Evolutionary conservation across 2,888 invertebrate genomes (phyloP).

Genomic region (Andrena marginata): DNA sequence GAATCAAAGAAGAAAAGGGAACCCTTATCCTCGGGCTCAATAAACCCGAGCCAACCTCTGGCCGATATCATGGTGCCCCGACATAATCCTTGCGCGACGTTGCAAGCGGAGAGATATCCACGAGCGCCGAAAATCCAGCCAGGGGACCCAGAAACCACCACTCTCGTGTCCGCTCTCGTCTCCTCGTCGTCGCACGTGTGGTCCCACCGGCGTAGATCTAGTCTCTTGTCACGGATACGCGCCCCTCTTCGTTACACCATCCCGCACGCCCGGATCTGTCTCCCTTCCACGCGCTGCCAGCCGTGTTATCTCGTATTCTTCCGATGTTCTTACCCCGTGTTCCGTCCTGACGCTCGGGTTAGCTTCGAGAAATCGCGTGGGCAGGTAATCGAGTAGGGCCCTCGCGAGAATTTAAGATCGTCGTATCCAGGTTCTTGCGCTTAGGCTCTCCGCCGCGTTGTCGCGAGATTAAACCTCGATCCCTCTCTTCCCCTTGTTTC

Average conservation of each 20-base stretch:
- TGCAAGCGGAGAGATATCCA: constrained; percentile 59
- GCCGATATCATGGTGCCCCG: constrained; percentile 34
- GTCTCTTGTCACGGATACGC: constrained; percentile 81
- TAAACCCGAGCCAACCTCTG: constrained; percentile 16
- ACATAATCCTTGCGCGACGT: constrained; percentile 66
- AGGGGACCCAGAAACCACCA: constrained; percentile 58
- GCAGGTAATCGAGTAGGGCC: constrained; percentile 76
- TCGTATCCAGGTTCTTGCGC: constrained; percentile 73
- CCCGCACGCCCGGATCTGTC: constrained; percentile 22
- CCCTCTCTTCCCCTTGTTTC: constrained; percentile 30
- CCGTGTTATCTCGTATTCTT: constrained; percentile 74
- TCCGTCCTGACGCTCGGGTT: constrained; percentile 75
- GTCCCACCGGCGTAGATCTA: constrained; percentile 77
- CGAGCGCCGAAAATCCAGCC: constrained; percentile 62
- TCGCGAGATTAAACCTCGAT: constrained; percentile 70
- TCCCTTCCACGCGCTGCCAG: constrained; percentile 41
- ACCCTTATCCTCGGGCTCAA: background rate
- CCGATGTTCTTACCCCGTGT: constrained; percentile 74
- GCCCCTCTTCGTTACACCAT: constrained; percentile 58
- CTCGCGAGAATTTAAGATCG: constrained; percentile 76
- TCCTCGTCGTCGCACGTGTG: constrained; percentile 69
- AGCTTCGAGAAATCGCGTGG: constrained; percentile 76
- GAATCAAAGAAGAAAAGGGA: background rate
- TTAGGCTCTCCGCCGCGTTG: constrained; percentile 65
- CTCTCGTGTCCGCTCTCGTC: constrained; percentile 55